phyloP scores from a whole-genome alignment of 2,113 vertebrate genomes.

The Charadrius vociferus region DNA sequence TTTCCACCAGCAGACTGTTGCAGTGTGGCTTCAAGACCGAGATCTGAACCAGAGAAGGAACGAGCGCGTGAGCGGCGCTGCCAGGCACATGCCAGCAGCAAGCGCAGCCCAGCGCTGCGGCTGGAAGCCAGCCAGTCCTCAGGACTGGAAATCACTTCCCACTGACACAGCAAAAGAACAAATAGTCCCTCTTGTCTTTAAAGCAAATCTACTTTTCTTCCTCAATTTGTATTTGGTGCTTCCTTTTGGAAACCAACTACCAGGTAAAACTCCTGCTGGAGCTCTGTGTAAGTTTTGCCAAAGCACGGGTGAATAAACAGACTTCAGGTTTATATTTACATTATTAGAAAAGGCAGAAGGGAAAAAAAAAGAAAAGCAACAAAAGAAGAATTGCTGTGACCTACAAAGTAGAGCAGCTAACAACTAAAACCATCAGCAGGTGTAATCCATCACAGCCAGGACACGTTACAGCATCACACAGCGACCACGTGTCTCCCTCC shows the following conservation, averaged over 20 bases:
- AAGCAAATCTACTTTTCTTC: not conserved
- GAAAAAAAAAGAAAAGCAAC: not conserved
- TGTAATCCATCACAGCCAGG: not conserved
- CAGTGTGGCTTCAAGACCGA: not conserved
- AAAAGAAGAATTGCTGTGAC: not conserved
- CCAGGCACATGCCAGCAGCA: not conserved
- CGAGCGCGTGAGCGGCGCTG: not conserved
- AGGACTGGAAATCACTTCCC: not conserved
- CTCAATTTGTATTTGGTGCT: not conserved
- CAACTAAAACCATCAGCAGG: not conserved
- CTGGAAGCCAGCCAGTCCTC: not conserved
- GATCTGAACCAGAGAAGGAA: not conserved
- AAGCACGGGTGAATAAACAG: not conserved
- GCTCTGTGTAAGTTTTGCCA: not conserved
- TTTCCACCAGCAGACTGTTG: not conserved
- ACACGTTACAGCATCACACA: not conserved
- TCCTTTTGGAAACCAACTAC: not conserved
- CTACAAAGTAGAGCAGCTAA: not conserved
- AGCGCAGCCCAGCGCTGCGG: not conserved
- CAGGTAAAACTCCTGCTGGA: not conserved
- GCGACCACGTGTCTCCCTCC: not conserved
- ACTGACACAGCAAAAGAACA: not conserved
- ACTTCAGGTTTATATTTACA: not conserved
- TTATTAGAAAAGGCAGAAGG: not conserved
- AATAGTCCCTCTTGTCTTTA: not conserved